These are phyloP conservation scores for Takifugu rubripes DNA, from an alignment of 2,797 vertebrate species.

Conservation along the genomic window DNA sequence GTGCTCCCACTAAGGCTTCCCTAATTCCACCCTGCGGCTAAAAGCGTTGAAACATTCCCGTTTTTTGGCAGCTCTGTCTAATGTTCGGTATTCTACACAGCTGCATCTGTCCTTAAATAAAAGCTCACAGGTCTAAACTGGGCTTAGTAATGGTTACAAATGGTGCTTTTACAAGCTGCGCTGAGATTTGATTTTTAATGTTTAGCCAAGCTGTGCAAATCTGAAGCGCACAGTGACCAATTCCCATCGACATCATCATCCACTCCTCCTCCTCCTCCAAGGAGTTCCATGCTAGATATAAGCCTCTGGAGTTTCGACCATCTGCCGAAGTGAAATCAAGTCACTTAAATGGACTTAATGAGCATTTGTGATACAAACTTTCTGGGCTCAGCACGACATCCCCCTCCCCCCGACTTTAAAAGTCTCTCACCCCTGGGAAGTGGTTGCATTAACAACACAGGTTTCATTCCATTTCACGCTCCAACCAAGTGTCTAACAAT, in stretches of 20 bases:
- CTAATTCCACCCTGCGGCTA: too few relatives aligned
- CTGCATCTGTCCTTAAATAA: too few relatives aligned
- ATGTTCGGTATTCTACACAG: too few relatives aligned
- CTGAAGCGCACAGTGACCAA: slow-evolving; percentile 4
- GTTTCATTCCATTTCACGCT: slow-evolving; percentile 75
- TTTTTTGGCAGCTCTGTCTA: too few relatives aligned
- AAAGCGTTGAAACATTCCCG: too few relatives aligned
- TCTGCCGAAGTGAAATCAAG: slow-evolving; percentile 29
- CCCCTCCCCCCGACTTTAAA: slow-evolving; percentile 15
- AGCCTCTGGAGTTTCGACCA: slow-evolving; percentile 23
- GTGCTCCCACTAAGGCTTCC: too few relatives aligned
- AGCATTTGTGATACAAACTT: slow-evolving; percentile 10
- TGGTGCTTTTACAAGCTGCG: too few relatives aligned
- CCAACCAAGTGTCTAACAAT: slow-evolving; percentile 71
- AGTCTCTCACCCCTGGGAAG: slow-evolving; percentile 42
- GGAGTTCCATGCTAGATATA: slow-evolving; percentile 27
- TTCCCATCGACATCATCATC: slow-evolving; percentile 27
- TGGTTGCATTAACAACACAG: slow-evolving; percentile 58
- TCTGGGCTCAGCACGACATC: slow-evolving; percentile 17
- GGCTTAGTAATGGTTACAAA: too few relatives aligned
- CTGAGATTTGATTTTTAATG: too few relatives aligned
- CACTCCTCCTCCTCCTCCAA: not conserved
- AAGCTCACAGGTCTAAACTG: too few relatives aligned
- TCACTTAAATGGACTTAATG: slow-evolving; percentile 43
- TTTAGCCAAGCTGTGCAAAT: not conserved